Conservation (phyloP, 2,113 vertebrate species). For the Megaceryle torquata region DNA sequence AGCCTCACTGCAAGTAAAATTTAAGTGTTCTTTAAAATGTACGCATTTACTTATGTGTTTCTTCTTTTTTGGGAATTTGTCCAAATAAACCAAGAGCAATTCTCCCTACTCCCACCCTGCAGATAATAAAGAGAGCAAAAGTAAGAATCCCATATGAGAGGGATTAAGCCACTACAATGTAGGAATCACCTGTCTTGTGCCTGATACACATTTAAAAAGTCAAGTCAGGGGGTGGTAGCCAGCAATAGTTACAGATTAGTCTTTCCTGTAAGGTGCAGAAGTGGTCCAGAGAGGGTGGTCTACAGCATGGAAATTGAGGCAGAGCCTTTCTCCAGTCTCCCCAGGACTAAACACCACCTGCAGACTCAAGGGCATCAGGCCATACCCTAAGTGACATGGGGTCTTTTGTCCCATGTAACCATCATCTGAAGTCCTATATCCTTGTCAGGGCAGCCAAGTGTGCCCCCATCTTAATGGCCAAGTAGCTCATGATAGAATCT, state of each 20-base stretch:
- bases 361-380: not conserved
- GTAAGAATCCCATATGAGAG: not conserved
- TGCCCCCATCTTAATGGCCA: not conserved
- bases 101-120: not conserved
- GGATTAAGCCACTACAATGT: not conserved
- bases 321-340: not conserved
- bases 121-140: not conserved
- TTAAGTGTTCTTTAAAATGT: not conserved
- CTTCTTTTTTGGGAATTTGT: not conserved
- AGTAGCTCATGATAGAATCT: not conserved
- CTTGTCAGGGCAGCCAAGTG: not conserved
- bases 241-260: not conserved
- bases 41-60: not conserved
- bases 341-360: not conserved
- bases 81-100: not conserved
- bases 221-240: not conserved
- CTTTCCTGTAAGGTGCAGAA: not conserved
- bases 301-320: not conserved
- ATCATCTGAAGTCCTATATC: not conserved
- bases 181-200: not conserved
- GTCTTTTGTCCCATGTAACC: not conserved
- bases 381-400: too few species aligned
- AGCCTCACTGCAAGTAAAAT: not conserved
- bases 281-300: not conserved
- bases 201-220: not conserved